Percentiles rank a stretch among this genome's conserved stretches.
Conservation (phyloP, 1,140 invertebrate species). For the Neodiprion fabricii region DNA sequence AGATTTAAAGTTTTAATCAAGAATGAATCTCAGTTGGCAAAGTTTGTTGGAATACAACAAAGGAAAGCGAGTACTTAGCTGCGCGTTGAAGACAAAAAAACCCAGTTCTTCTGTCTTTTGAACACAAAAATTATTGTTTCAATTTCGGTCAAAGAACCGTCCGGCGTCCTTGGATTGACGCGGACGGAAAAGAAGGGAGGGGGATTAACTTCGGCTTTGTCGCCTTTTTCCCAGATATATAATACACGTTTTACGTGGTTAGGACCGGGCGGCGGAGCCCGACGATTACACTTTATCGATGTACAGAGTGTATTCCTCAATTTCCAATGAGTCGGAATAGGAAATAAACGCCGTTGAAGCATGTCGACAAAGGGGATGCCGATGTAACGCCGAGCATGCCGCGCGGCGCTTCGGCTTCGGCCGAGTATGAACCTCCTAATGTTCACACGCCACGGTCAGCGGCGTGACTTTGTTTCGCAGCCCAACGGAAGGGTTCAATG, state of each 20-base stretch:
- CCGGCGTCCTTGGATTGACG: too few relatives aligned
- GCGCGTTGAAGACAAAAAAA: too few relatives aligned
- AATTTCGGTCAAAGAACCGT: too few relatives aligned
- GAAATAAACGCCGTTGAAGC: slow-evolving; percentile 57
- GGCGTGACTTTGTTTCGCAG: slow-evolving; percentile 27
- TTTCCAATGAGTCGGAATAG: slow-evolving; percentile 64
- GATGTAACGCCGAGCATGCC: slow-evolving; percentile 22
- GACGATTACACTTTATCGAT: slow-evolving; percentile 28
- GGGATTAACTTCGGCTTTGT: too few relatives aligned
- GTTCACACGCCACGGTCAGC: slow-evolving; percentile 26
- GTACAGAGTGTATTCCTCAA: slow-evolving; percentile 48
- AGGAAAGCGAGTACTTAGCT: too few relatives aligned
- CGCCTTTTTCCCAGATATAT: too few relatives aligned
- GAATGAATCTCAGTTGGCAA: too few relatives aligned
- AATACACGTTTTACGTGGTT: neutral
- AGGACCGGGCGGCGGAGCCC: neutral
- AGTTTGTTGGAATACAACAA: too few relatives aligned
- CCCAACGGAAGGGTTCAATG: slow-evolving; percentile 48
- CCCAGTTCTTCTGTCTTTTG: too few relatives aligned
- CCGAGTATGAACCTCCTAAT: slow-evolving; percentile 31
- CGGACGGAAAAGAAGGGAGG: too few relatives aligned
- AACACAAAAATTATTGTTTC: too few relatives aligned
- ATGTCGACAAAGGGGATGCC: slow-evolving; percentile 57
- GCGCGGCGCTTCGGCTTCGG: neutral
- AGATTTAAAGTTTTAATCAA: too few relatives aligned